Base-by-base conservation (phyloP, 64 coral and sea anemone genomes). In the Stylophora pistillata region DNA sequence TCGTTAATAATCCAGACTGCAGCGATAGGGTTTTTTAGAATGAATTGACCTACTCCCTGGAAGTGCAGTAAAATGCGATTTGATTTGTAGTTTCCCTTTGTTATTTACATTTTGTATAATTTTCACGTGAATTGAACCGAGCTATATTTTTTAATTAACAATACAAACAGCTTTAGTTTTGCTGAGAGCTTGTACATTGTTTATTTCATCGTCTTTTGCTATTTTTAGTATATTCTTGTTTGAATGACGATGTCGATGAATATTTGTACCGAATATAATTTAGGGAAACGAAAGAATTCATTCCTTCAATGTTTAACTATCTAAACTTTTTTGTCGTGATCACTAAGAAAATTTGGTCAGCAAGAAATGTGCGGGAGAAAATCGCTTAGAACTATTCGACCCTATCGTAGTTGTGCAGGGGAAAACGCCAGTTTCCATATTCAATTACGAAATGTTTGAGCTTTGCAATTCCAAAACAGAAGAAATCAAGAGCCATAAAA, bases 61-160 rank as follows among this genome's bases (percentile, higher is more conserved):
- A 29, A 79, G 27, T 79, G 56, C 26, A 32, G 10, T 41, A 32
- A 64, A 82, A 65, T 21, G n/a, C 61, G 29, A 65, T 64, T 75
- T 82, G 79, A 82, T 82, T 82, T 60, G 21, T 64, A 64, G 15
- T 60, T 82, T 82, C 13, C 20, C 31, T 59, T 37, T 65, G 18
- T 31, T 82, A 58, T 82, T 82, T 82, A 82, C 59, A 64, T 47
- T 82, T 60, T 64, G 56, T 79, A 9, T 68, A 23, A 47, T 47
- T 82, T 82, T 30, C 79, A 82, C 57, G 79, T 82, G 79, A 64
- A 59, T 82, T 82, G 31, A 82, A 32, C 31, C 17, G 20, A 78
- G 75, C 75, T 56, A 21, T 14, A 16, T 6, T 25, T 56, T 78
- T 47, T 3, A 47, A 47, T 47, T 47, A 47, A 7, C 37, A 4